phyloP scores from a whole-genome alignment of 2,888 invertebrate species.

The Branchipolynoe longqiensis region DNA sequence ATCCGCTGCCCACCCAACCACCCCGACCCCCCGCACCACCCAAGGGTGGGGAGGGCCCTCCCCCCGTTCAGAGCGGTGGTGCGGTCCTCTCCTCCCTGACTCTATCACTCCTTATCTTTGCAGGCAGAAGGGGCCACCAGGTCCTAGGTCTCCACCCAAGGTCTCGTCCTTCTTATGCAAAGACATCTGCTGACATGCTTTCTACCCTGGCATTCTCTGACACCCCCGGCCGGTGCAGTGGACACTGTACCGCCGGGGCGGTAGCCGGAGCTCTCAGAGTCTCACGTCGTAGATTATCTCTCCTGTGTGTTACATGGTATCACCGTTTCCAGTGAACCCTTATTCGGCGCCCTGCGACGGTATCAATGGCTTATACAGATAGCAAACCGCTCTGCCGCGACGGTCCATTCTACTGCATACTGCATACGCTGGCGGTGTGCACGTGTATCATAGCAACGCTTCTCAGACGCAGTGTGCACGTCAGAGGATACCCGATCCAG shows the following conservation, averaged over 20 bases:
- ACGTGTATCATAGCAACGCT: no score
- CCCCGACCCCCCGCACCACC: neutral
- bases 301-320: no score
- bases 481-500: no score
- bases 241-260: neutral
- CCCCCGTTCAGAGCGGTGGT: conserved; percentile 1
- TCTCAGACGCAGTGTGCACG: no score
- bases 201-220: neutral
- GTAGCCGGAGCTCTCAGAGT: conserved; percentile 25
- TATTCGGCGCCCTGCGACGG: no score
- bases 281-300: no score
- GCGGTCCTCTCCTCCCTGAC: conserved; percentile 15
- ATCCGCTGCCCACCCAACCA: neutral
- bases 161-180: conserved; percentile 47
- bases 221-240: neutral
- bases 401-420: no score
- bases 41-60: neutral
- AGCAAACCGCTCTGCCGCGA: no score
- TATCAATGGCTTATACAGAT: no score
- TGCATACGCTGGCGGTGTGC: no score
- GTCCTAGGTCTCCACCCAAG: conserved; percentile 29
- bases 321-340: no score
- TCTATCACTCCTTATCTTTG: conserved; percentile 39
- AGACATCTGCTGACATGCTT: conserved; percentile 48
- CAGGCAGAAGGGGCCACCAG: conserved; percentile 46